Base-by-base conservation (phyloP, 2,797 vertebrate genomes). In the Ciconia nigra region DNA sequence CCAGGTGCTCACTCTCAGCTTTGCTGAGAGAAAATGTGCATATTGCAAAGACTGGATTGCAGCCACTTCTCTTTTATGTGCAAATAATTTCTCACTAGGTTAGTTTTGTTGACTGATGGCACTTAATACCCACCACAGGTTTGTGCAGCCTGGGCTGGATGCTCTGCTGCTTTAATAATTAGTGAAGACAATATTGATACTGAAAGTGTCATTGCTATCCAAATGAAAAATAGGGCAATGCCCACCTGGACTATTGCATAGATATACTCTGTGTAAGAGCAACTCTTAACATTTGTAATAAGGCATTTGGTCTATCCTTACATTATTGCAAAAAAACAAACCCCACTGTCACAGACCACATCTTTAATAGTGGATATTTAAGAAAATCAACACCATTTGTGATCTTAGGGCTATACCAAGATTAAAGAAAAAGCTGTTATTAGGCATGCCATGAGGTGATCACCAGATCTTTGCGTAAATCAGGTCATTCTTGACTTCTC, bases 261-360 rank as follows among this genome's bases (percentile, higher is more conserved):
- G 31, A 61, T 39, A 28, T 2, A 41, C 3, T 63, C 25, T 29
- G 13, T 13, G 5, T 35, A 77, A 37, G 3, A 84, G 3, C 4
- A 66, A 19, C 25, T 33, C 15, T 33, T 54, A 42, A 54, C 7
- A 21, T 4, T 13, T 31, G 5, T 2, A 19, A 28, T 25, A 69
- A 76, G 10, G 2, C 17, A 61, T 71, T 72, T 11, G 20, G 2
- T 28, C 13, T 35, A 47, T 15, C 42, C 2, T 37, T 26, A 39
- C 3, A 11, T 16, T 51, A 28, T 31, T 71, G 25, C 25, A 14
- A 63, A 74, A 57, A 15, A 28, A 0, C 3, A 29, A 62, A 25
- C 0, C 5, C 11, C 5, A 5, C 6, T 52, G 4, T 41, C 14
- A 49, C 2, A 52, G n/a, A 37, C 4, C 2, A 4, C 3, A 47